Evolutionary conservation across 2,888 invertebrate genomes (phyloP).

Genomic region (Dryobotodes eremita): DNA sequence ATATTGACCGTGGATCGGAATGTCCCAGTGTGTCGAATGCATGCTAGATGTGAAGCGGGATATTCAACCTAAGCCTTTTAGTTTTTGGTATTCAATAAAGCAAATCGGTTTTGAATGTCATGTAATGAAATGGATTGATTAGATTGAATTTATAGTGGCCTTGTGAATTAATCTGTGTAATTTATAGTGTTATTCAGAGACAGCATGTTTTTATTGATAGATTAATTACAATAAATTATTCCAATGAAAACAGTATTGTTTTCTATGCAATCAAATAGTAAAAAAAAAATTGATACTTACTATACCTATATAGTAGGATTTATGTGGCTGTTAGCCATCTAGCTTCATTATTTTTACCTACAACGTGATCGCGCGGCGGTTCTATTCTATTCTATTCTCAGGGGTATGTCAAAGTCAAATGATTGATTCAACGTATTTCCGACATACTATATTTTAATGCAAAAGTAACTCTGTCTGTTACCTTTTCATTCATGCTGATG

Average conservation of each 20-base stretch:
- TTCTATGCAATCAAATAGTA: no score
- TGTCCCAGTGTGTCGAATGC: slow-evolving; percentile 13
- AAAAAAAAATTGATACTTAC: no score
- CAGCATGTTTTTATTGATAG: not conserved
- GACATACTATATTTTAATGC: no score
- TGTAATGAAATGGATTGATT: not conserved
- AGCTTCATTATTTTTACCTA: no score
- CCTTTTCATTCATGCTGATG: no score
- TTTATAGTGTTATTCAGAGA: not conserved
- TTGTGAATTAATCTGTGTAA: not conserved
- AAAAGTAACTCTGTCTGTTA: no score
- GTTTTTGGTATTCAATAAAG: slow-evolving; percentile 42
- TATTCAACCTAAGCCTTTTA: slow-evolving; percentile 45
- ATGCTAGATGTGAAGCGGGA: slow-evolving; percentile 2
- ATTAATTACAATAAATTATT: not conserved
- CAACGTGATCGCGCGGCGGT: no score
- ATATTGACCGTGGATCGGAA: slow-evolving; percentile 66
- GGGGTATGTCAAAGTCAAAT: no score
- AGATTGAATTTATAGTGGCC: not conserved
- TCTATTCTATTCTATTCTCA: no score
- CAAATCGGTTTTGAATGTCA: slow-evolving; percentile 35
- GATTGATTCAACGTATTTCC: no score
- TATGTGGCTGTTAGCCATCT: no score
- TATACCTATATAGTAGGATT: no score
- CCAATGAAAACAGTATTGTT: not conserved